Evolutionary conservation across 30 jellyfish, hydroid and myxozoan species (phyloP).

Genomic region (Euphysa ruthae): DNA sequence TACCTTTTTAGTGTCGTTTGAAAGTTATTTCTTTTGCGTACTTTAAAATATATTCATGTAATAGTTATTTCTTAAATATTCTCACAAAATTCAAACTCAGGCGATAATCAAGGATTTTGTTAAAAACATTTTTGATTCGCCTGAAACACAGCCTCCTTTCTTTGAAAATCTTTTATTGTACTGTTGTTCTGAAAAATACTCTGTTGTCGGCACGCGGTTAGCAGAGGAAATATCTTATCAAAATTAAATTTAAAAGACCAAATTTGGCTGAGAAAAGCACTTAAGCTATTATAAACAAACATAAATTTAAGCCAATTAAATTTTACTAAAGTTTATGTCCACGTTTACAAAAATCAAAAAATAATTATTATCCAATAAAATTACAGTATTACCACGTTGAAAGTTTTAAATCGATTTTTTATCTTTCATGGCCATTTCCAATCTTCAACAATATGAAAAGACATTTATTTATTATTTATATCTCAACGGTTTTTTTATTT

Average conservation of each 20-base stretch:
- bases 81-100: neutral
- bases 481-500: too few species aligned
- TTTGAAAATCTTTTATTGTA: slow-evolving; percentile 20
- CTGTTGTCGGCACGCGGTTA: slow-evolving; percentile 99
- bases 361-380: slow-evolving; percentile 12
- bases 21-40: too few species aligned
- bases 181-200: slow-evolving; percentile 29
- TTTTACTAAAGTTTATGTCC: neutral
- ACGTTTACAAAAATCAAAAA: neutral
- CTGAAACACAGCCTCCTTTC: slow-evolving; percentile 33
- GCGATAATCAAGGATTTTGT: neutral
- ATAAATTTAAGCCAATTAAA: neutral
- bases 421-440: too few species aligned
- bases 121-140: neutral
- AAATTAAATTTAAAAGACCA: slow-evolving; percentile 6
- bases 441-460: too few species aligned
- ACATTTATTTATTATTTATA: too few species aligned
- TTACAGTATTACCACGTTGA: slow-evolving; percentile 3
- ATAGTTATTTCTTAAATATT: too few species aligned
- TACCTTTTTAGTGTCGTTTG: too few species aligned
- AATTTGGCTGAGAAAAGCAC: slow-evolving; percentile 14
- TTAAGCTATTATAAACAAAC: neutral
- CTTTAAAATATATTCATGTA: too few species aligned
- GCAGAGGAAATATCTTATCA: slow-evolving; percentile 40
- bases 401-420: too few species aligned